Conservation (phyloP, 2,113 vertebrate genomes). For the Semicossyphus pulcher region DNA sequence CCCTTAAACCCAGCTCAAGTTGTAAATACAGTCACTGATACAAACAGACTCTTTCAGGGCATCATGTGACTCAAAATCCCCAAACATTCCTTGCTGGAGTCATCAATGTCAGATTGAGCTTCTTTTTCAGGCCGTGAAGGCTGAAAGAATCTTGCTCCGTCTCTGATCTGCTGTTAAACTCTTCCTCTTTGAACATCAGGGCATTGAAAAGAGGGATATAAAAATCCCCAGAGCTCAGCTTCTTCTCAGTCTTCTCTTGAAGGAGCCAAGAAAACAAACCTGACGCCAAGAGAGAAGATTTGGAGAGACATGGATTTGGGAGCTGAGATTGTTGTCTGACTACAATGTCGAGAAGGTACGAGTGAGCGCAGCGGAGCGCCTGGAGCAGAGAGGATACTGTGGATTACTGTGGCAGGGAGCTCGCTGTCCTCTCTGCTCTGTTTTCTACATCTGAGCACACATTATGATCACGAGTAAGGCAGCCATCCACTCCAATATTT, state of each 20-base stretch:
- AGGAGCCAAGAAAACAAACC: conserved; percentile 45
- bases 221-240: conserved; percentile 49
- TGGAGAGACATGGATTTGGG: conserved; percentile 45
- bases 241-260: too few relatives aligned
- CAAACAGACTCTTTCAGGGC: background rate
- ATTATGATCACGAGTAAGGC: conserved; percentile 3
- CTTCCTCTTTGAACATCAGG: too few relatives aligned
- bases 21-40: background rate
- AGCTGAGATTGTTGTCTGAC: conserved; percentile 55
- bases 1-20: background rate
- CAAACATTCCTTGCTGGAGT: background rate
- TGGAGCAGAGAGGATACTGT: conserved; percentile 32
- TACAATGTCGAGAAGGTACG: conserved; percentile 40
- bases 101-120: conserved; percentile 3
- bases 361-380: conserved; percentile 52
- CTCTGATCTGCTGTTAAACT: conserved; percentile 9
- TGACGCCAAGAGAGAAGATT: conserved; percentile 56
- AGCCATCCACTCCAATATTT: too few relatives aligned
- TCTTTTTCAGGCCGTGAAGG: too few relatives aligned
- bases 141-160: conserved; percentile 1
- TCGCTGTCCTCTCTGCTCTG: conserved; percentile 6
- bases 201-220: conserved; percentile 48
- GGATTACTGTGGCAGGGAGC: conserved; percentile 48
- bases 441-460: too few relatives aligned
- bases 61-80: background rate